Percentiles rank a stretch among this genome's conserved stretches.
phyloP scores from a whole-genome alignment of 2,888 invertebrate species.

The Lithophane ornitopus region DNA sequence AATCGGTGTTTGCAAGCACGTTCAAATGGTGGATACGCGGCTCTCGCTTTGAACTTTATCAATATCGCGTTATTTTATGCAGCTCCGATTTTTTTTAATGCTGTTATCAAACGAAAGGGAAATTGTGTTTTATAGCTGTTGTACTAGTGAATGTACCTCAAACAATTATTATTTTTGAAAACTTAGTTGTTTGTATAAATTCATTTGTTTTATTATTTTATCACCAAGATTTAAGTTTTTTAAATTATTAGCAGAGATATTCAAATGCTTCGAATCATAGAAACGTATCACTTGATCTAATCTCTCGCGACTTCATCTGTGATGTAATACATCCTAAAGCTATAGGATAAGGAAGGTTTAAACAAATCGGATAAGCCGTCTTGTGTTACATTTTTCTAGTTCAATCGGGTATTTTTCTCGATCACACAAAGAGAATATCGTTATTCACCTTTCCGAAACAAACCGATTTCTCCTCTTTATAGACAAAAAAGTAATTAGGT shows the following conservation, averaged over 20 bases:
- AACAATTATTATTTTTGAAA: background rate
- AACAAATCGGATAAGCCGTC: constrained; percentile 2
- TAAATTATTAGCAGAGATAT: background rate
- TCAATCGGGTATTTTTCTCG: background rate
- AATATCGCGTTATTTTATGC: constrained; percentile 36
- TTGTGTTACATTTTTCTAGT: constrained; percentile 1
- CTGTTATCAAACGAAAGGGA: constrained; percentile 22
- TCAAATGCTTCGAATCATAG: background rate
- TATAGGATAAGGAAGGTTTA: background rate
- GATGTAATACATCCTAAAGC: background rate
- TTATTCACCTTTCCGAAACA: background rate
- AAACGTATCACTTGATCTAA: background rate
- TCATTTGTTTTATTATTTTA: background rate
- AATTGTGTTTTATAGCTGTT: background rate
- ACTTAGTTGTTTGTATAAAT: background rate
- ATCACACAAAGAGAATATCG: background rate
- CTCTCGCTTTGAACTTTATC: constrained; percentile 51
- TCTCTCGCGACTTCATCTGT: background rate
- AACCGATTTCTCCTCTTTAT: background rate
- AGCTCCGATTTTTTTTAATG: constrained; percentile 9
- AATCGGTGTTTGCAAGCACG: constrained; percentile 54
- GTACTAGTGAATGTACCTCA: background rate
- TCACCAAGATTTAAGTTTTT: too few species aligned
- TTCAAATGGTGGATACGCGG: constrained; percentile 50
- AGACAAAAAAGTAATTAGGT: background rate